Evolutionary conservation across 1,140 invertebrate species (phyloP), one percentile per base, ranked within the genome.

Genomic region (Danaus melanippus): DNA sequence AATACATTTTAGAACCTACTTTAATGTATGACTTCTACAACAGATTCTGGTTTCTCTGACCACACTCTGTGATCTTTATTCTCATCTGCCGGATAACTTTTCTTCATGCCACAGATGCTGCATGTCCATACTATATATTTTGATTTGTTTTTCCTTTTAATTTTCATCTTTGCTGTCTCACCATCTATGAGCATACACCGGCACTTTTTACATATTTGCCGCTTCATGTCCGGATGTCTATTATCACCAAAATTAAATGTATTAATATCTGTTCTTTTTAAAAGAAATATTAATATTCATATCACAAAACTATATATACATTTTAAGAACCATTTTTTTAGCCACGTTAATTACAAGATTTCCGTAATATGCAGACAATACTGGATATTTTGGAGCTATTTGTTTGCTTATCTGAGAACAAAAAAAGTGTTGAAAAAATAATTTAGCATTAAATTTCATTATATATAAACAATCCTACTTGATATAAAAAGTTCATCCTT

Each of bases 401-500:
- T 76, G 54, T 74, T 88, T 88, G 59, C 86, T 85, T 51, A 88
- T 77, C 87, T 89, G 64, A 50, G 87, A 87, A 61, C 57, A 12
- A 47, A 48, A 41, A 42, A 21, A 47, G 12, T 9, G 64, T 48
- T 32, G n/a, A 42, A 11, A 41, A 9, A 50, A 8, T 8, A 10
- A 3, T 5, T 50, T 6, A n/a, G 6, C 12, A 39, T 39, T n/a
- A 5, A n/a, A 8, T 39, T 39, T 39, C 11, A 49, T 11, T 32
- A 58, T 57, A 53, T 12, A 32, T 51, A 45, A 53, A 54, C 21
- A 17, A 52, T 53, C 62, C 58, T 73, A 88, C 88, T 68, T 89
- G 89, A 67, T 88, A 89, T n/a, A 90, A 67, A 70, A 85, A 90
- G 65, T 90, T 90, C 53, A 90, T 87, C 47, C 89, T 76, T 66